Percentiles rank a stretch among this genome's conserved stretches.
Conservation (phyloP, 2,113 vertebrate genomes). For the Perca schrenkii region DNA sequence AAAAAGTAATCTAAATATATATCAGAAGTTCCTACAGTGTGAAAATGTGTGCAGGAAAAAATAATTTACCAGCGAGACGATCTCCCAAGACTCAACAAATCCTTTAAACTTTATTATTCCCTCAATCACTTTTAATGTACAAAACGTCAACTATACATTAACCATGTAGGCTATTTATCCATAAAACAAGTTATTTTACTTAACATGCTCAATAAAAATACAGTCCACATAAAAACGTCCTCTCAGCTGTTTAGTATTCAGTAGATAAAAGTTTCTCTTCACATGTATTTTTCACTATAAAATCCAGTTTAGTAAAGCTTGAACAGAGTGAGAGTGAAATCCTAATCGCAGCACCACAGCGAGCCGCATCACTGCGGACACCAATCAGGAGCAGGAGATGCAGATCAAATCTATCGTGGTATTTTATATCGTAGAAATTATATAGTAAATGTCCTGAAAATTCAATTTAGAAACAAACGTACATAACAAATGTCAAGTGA, state of each 20-base stretch:
- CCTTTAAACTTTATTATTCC: constrained; percentile 69
- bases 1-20: no score
- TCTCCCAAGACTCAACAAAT: neutral
- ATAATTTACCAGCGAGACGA: neutral
- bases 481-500: neutral
- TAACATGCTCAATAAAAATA: constrained; percentile 28
- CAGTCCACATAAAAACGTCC: constrained; percentile 23
- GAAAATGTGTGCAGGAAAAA: no score
- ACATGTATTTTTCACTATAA: constrained; percentile 1
- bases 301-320: constrained; percentile 45
- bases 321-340: neutral
- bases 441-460: neutral
- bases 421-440: neutral
- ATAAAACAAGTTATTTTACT: constrained; percentile 47
- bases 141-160: constrained; percentile 49
- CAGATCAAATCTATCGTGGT: neutral
- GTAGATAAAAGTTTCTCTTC: constrained; percentile 26
- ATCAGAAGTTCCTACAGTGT: no score
- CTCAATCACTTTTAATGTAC: constrained; percentile 35
- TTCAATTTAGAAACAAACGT: neutral
- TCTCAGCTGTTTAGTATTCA: constrained; percentile 55
- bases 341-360: neutral
- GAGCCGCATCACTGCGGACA: neutral
- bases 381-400: no score
- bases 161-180: neutral